These are phyloP conservation scores for Popillia japonica DNA, from an alignment of 1,140 invertebrate species.

Conservation along the genomic window DNA sequence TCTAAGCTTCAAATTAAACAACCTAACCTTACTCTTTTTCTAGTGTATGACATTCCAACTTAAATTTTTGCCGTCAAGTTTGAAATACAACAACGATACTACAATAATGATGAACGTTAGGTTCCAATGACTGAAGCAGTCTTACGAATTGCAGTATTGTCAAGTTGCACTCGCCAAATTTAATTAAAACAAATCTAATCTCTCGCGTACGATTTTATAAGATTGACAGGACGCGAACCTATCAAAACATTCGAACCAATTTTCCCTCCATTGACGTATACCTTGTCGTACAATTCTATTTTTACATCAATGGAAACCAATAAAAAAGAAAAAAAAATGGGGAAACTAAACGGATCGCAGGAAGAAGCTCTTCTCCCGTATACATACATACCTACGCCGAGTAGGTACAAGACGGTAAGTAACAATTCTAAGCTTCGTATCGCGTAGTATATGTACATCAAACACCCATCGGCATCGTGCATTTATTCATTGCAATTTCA, in stretches of 20 bases:
- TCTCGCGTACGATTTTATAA: background rate
- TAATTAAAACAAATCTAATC: background rate
- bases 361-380: background rate
- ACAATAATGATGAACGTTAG: too few relatives aligned
- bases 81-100: too few relatives aligned
- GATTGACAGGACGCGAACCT: background rate
- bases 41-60: too few relatives aligned
- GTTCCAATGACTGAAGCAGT: too few relatives aligned
- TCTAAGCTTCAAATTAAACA: too few relatives aligned
- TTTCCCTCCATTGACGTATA: too few relatives aligned
- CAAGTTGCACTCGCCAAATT: too few relatives aligned
- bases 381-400: too few relatives aligned
- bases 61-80: too few relatives aligned
- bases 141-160: too few relatives aligned
- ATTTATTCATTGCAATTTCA: constrained; percentile 34
- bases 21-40: too few relatives aligned
- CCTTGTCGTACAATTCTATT: background rate
- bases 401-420: background rate
- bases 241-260: background rate
- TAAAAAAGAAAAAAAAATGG: background rate
- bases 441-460: background rate
- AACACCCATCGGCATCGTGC: background rate
- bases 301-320: background rate
- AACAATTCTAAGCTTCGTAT: background rate
- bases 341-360: background rate